phyloP scores from a whole-genome alignment of 2,888 invertebrate species.

The Orthosia cruda region DNA sequence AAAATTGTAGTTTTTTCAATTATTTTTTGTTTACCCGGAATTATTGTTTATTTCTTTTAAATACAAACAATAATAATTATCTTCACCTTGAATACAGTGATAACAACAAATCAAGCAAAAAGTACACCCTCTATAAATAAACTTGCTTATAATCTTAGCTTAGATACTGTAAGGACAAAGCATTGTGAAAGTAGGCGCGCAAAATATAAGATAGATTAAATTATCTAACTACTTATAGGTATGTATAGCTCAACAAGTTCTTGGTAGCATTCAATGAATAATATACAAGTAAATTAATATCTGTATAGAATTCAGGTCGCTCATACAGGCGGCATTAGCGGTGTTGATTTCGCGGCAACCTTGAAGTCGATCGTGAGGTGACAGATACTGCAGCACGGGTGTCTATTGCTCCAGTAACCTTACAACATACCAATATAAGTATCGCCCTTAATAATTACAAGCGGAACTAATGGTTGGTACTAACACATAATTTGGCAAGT shows the following conservation, averaged over 20 bases:
- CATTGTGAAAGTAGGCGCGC: slow-evolving; percentile 73
- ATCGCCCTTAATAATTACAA: slow-evolving; percentile 86
- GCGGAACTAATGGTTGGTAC: slow-evolving; percentile 86
- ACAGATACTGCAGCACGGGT: slow-evolving; percentile 77
- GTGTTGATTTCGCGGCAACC: slow-evolving; percentile 85
- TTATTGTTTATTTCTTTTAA: slow-evolving; percentile 7
- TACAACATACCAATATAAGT: slow-evolving; percentile 75
- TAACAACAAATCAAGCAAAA: slow-evolving; percentile 43
- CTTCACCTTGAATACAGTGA: slow-evolving; percentile 45
- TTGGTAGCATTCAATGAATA: slow-evolving; percentile 71
- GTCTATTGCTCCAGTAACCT: slow-evolving; percentile 72
- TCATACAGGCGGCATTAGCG: slow-evolving; percentile 77
- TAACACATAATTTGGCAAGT: slow-evolving; percentile 79
- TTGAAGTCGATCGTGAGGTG: slow-evolving; percentile 83
- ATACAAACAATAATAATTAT: not conserved
- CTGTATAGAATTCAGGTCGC: slow-evolving; percentile 79
- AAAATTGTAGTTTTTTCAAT: not conserved
- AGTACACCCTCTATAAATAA: slow-evolving; percentile 59
- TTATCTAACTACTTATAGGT: slow-evolving; percentile 61
- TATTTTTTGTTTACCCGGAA: not conserved
- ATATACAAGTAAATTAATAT: slow-evolving; percentile 72
- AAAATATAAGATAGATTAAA: slow-evolving; percentile 71
- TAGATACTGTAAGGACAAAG: slow-evolving; percentile 72
- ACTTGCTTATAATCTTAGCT: slow-evolving; percentile 47
- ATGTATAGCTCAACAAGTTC: slow-evolving; percentile 58